Conservation (phyloP, 2,113 vertebrate genomes). For the Heterotilapia buettikoferi region DNA sequence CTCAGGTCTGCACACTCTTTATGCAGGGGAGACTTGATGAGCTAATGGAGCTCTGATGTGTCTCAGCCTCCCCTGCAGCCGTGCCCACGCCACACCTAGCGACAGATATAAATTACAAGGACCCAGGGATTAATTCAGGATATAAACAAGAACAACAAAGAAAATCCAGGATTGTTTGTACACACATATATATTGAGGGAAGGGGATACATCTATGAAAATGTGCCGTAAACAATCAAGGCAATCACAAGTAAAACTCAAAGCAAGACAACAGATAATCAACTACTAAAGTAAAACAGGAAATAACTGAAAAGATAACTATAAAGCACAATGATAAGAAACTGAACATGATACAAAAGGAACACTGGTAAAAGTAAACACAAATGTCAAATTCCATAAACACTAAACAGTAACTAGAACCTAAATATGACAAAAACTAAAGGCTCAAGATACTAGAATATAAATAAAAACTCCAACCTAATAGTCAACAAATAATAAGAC, state of each 20-base stretch:
- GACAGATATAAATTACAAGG: background rate
- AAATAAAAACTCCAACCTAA: background rate
- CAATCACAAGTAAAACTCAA: background rate
- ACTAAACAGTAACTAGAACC: background rate
- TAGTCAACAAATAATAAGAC: background rate
- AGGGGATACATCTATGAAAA: background rate
- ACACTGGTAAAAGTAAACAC: background rate
- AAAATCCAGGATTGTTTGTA: background rate
- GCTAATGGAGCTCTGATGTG: no score
- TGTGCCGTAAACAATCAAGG: background rate
- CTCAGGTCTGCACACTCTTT: no score
- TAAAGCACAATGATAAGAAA: background rate
- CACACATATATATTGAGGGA: background rate
- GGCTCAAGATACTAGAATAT: background rate
- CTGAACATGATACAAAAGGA: background rate
- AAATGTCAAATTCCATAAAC: background rate
- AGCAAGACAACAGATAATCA: background rate
- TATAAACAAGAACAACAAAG: background rate
- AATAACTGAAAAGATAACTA: background rate
- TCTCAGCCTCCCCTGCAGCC: no score
- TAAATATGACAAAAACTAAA: background rate
- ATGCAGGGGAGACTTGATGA: no score
- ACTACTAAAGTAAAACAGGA: background rate
- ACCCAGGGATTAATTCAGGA: background rate
- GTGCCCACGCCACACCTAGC: no score